These are phyloP conservation scores for Sinocyclocheilus anshuiensis DNA, from an alignment of 2,113 vertebrate species.

Conservation along the genomic window DNA sequence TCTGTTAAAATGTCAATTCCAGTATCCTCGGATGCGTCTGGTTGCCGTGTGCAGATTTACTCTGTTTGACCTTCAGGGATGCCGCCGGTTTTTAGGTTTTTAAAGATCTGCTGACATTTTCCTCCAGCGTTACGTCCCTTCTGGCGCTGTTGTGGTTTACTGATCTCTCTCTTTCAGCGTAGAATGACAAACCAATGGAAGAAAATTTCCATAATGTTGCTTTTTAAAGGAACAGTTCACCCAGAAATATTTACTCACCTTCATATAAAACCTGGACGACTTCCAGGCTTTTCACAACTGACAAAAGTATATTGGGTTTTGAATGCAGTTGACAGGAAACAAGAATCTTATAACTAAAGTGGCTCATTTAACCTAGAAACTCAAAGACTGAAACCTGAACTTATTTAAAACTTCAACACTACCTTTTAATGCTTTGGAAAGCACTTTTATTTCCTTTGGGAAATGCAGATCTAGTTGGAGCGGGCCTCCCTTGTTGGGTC, in stretches of 20 bases:
- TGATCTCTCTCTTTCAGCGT: neutral
- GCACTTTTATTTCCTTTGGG: neutral
- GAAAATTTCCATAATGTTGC: neutral
- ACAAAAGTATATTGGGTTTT: neutral
- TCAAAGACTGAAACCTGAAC: neutral
- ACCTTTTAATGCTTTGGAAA: neutral
- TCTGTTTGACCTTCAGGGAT: conserved; percentile 12
- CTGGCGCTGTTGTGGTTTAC: neutral
- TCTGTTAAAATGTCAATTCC: conserved; percentile 2
- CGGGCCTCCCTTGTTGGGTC: neutral
- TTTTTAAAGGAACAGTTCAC: neutral
- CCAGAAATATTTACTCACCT: neutral
- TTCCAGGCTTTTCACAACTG: no score
- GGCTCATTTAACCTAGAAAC: neutral
- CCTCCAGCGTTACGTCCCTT: neutral
- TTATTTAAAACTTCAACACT: neutral
- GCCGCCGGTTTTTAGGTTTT: neutral
- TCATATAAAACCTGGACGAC: no score
- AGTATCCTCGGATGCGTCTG: neutral
- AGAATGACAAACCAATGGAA: neutral
- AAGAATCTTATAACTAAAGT: neutral
- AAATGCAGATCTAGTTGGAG: neutral
- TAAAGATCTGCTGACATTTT: neutral
- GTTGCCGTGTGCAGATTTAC: neutral
- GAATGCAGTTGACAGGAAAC: neutral